Evolutionary conservation across 2,888 invertebrate genomes (phyloP), one percentile per base, ranked within the genome.

Genomic region (Cataglyphis altisquamis): DNA sequence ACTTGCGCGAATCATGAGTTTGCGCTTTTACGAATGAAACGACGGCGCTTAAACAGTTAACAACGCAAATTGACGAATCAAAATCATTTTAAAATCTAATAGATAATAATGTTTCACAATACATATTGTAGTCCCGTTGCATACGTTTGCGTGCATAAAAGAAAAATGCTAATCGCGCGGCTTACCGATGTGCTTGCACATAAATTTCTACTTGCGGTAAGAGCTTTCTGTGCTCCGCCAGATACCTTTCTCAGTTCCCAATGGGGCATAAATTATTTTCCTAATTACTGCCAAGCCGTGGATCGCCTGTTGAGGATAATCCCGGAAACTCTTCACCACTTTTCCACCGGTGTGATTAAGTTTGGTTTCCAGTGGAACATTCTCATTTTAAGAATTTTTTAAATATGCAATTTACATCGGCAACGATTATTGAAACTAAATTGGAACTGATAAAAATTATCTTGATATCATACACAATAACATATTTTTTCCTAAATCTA

Each of bases 121-220:
- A 48, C 32, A 32, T 55, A 45, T 60, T 57, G 57, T 70, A 10
- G 21, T 21, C 25, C 18, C 29, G 15, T n/a, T 12, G 25, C 32
- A 15, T 55, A 55, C 10, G 5, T 68, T 55, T 41, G 10, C 32
- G 78, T 32, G 36, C 18, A n/a, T 39, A 39, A 48, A 36, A 70
- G 60, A 78, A 70, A 62, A 80, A 80, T 60, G 36, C 32, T 80
- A 80, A 80, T 80, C 60, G 21, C 70, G 45, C 70, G 70, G 78
- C 70, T 70, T 80, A 80, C 70, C 70, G 70, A 80, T 78, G 70
- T 70, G 62, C 78, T 62, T 70, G 32, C 25, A 67, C 78, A 80
- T 80, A 80, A 80, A 70, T 80, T 80, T 80, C 78, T 70, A 78
- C 78, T 80, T 70, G 70, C 78, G 78, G 78, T 70, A 80, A 80